These are phyloP conservation scores for Melitaea cinxia DNA, from an alignment of 1,140 invertebrate genomes.

Conservation along the genomic window DNA sequence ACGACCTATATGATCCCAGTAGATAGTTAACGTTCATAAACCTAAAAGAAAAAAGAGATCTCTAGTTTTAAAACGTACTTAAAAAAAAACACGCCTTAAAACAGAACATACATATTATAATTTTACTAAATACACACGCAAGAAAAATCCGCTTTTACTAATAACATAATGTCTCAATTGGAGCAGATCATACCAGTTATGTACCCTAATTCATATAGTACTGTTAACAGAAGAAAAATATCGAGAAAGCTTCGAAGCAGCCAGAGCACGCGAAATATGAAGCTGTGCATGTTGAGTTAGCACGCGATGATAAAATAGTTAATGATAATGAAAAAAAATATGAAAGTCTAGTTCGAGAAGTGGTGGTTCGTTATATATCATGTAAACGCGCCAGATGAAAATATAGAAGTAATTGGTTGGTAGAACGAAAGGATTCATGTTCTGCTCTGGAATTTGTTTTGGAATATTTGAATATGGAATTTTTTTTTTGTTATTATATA, in stretches of 20 bases:
- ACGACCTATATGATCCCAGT: too few species aligned
- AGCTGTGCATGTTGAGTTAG: conserved; percentile 28
- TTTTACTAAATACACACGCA: background rate
- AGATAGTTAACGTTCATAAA: too few species aligned
- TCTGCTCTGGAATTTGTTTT: background rate
- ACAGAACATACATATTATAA: background rate
- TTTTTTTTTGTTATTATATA: too few species aligned
- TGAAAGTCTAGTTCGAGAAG: conserved; percentile 36
- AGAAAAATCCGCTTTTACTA: conserved; percentile 3
- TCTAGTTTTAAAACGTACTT: too few species aligned
- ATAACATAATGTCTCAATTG: conserved; percentile 22
- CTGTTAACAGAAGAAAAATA: conserved; percentile 27
- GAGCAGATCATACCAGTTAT: conserved; percentile 34
- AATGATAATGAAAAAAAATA: conserved; percentile 38
- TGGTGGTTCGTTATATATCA: conserved; percentile 33
- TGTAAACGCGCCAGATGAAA: background rate
- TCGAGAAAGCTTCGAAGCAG: conserved; percentile 35
- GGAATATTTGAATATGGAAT: too few species aligned
- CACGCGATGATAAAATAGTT: conserved; percentile 36
- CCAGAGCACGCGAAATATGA: conserved; percentile 27
- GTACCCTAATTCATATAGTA: conserved; percentile 23
- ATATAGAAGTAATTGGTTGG: background rate
- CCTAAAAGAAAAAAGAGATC: too few species aligned
- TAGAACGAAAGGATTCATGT: background rate
- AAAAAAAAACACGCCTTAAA: background rate